phyloP scores from a whole-genome alignment of 2,113 vertebrate genomes.

The Delphinus delphis region DNA sequence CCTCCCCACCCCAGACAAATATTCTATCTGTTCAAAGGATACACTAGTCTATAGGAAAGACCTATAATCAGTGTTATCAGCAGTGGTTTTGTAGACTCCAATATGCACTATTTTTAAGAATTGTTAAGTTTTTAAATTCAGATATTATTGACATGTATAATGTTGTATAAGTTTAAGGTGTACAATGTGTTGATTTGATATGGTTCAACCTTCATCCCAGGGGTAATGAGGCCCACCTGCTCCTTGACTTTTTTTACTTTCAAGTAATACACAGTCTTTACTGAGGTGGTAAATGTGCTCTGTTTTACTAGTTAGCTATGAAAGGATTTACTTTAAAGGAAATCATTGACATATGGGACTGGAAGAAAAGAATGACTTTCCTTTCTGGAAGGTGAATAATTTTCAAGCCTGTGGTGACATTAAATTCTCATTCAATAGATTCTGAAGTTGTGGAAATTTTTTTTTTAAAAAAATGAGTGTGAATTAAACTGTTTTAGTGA shows the following conservation, averaged over 20 bases:
- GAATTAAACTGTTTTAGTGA: not conserved
- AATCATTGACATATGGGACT: not conserved
- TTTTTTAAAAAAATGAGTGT: not conserved
- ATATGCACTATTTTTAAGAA: not conserved
- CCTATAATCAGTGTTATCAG: not conserved
- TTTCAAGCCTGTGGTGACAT: not conserved
- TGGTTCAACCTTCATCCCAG: not conserved
- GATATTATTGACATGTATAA: not conserved
- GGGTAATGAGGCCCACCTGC: not conserved
- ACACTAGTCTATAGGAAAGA: not conserved
- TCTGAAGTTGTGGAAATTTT: not conserved
- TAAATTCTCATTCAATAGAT: not conserved
- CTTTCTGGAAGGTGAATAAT: not conserved
- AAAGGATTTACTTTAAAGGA: not conserved
- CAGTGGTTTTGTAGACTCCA: not conserved
- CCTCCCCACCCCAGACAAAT: rapidly evolving
- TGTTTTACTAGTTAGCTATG: not conserved
- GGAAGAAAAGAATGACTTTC: not conserved
- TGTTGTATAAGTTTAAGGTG: not conserved
- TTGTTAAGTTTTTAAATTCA: not conserved
- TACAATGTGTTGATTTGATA: not conserved
- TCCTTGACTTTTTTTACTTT: not conserved
- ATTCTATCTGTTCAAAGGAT: not conserved
- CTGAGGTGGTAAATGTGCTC: not conserved
- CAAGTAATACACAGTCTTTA: not conserved